A percentile compares a stretch with the other conserved stretches of the same genome.
Evolutionary conservation across 2,888 invertebrate genomes (phyloP).

Genomic region (Stenodera caucasica): DNA sequence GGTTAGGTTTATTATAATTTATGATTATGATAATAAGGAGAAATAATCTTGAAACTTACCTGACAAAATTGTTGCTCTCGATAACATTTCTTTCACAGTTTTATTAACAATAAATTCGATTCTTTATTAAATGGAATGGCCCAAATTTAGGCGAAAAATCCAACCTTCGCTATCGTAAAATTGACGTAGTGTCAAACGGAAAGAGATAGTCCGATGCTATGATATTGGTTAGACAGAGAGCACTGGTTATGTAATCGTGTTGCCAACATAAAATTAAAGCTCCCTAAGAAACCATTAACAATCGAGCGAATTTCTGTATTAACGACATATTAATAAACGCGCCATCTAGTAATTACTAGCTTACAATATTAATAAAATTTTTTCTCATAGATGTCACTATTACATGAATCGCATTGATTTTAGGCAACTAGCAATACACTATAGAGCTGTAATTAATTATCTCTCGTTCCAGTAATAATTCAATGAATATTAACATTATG

Average conservation of each 20-base stretch:
- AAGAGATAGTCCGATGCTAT: neutral
- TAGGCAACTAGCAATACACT: too few species aligned
- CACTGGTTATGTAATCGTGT: neutral
- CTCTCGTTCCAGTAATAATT: too few species aligned
- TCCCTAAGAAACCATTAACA: too few species aligned
- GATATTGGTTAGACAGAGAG: neutral
- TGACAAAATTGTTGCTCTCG: constrained; percentile 69
- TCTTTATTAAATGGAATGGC: neutral
- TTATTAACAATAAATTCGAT: neutral
- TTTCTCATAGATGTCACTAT: too few species aligned
- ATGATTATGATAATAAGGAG: neutral
- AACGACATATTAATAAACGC: too few species aligned
- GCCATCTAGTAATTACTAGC: too few species aligned
- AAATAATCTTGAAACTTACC: constrained; percentile 55
- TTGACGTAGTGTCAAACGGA: neutral
- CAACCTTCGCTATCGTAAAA: neutral
- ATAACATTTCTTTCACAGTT: constrained; percentile 75
- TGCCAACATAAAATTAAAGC: neutral
- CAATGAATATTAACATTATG: too few species aligned
- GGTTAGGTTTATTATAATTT: neutral
- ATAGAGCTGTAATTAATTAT: too few species aligned
- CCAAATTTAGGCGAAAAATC: neutral
- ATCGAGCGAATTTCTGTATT: neutral
- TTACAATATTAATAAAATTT: too few species aligned
- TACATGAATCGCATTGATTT: too few species aligned